These are phyloP conservation scores for Desoria tigrina DNA, from an alignment of 2,888 invertebrate genomes.

Conservation along the genomic window DNA sequence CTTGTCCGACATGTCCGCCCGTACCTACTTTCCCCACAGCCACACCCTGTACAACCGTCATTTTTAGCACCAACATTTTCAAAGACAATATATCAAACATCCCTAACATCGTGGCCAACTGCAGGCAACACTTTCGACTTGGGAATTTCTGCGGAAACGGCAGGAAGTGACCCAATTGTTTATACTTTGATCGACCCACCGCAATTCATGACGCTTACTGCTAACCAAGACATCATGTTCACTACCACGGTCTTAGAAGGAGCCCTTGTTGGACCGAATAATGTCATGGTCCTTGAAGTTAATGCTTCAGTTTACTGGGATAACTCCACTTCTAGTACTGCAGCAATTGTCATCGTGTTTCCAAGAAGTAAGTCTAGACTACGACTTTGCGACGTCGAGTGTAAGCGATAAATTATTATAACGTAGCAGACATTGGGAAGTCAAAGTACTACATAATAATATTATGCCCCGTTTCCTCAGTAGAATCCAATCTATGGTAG, in stretches of 20 bases:
- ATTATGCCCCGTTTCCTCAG: too few species aligned
- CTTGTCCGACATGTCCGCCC: too few species aligned
- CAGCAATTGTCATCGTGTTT: constrained; percentile 7
- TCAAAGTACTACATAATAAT: too few species aligned
- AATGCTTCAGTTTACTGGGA: constrained; percentile 10
- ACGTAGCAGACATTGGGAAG: too few species aligned
- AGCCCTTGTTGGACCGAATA: constrained; percentile 20
- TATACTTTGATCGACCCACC: constrained; percentile 3
- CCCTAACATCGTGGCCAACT: constrained; percentile 8
- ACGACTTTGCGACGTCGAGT: neutral
- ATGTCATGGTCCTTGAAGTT: too few species aligned
- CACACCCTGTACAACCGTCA: too few species aligned
- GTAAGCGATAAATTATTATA: too few species aligned
- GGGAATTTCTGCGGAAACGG: constrained; percentile 8
- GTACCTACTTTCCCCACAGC: too few species aligned
- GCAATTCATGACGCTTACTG: constrained; percentile 11
- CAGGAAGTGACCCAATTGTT: neutral
- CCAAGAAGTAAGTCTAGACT: constrained; percentile 11
- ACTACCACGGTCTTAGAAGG: constrained; percentile 17
- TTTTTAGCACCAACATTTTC: constrained; percentile 7
- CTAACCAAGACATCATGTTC: constrained; percentile 21
- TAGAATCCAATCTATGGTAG: too few species aligned
- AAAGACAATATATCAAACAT: constrained; percentile 17
- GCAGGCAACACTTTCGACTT: constrained; percentile 14
- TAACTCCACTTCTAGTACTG: neutral